Evolutionary conservation across 2,888 invertebrate species (phyloP).

Genomic region (Escarpia spicata): DNA sequence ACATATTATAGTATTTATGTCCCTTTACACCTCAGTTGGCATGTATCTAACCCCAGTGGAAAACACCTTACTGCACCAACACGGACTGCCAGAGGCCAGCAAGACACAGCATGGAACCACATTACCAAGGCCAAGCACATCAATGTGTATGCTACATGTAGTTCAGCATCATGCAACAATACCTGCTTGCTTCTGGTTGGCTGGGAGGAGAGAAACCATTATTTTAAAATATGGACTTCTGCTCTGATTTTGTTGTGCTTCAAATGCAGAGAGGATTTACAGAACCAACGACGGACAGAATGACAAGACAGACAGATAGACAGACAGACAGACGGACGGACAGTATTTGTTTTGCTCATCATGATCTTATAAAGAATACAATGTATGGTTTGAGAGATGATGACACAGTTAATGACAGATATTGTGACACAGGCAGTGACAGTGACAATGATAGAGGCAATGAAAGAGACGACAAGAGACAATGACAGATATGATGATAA

Average conservation of each 20-base stretch:
- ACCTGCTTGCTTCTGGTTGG: slow-evolving; percentile 10
- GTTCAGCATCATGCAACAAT: background rate
- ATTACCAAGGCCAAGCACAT: slow-evolving; percentile 10
- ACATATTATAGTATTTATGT: no score
- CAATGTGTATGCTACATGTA: background rate
- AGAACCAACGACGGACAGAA: no score
- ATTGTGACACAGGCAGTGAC: background rate
- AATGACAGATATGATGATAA: no score
- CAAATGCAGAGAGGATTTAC: background rate
- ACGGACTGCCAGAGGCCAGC: background rate
- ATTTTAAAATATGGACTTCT: slow-evolving; percentile 7
- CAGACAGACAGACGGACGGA: no score
- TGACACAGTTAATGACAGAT: background rate
- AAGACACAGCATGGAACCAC: background rate
- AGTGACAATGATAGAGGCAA: background rate
- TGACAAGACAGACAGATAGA: no score
- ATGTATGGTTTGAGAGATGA: background rate
- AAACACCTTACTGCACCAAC: background rate
- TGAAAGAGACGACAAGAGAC: background rate
- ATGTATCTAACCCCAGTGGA: background rate
- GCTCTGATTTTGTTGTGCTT: background rate
- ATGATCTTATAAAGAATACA: no score
- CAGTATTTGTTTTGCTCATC: no score
- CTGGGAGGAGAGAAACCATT: background rate
- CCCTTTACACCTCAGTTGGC: background rate